Evolutionary conservation across 2,888 invertebrate species (phyloP), one percentile per base, ranked within the genome.

Genomic region (Myopa tessellatipennis): DNA sequence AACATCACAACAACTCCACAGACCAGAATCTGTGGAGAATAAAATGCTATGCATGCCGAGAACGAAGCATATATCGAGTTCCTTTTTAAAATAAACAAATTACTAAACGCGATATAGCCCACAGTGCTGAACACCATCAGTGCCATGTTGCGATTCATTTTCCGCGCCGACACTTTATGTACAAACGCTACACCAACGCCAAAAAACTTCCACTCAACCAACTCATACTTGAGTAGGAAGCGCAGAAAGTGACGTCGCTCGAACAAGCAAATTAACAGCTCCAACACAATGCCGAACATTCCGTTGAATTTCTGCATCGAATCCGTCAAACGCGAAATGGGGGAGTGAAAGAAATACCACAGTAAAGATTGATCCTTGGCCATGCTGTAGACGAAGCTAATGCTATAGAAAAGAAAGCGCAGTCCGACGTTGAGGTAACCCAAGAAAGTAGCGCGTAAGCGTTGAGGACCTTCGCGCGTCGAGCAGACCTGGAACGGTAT

Each of bases 21-120:
- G 2, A 87, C 81, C 8, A 86, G 79, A n/a, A 87, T 78, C 70
- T 85, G 83, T 4, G 88, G 86, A 0, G 87, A 83, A 70, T 85
- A 87, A 78, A 84, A 87, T 14, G 85, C 81, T 0, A 85, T 5
- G 8, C 78, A 38, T 0, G 84, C 83, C 36, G 82, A 70, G 26
- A 80, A 76, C 0, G 82, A 77, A 0, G 85, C 67, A 1, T 65
- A 45, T 5, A 81, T 71, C 0, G 68, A 77, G 18, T 78, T 79
- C 0, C 40, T 79, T 0, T 69, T 4, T 10, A 86, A 79, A 4
- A 88, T 73, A 45, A 78, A 74, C 4, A 78, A 52, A 26, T 78
- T 76, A 18, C 86, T 86, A 1, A 83, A 78, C 3, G 74, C 0
- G 7, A 83, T 78, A 76, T 84, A 87, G 3, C 40, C 71, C 0